Conservation (phyloP, 2,797 vertebrate genomes). For the Orientallactaga sibirica region DNA sequence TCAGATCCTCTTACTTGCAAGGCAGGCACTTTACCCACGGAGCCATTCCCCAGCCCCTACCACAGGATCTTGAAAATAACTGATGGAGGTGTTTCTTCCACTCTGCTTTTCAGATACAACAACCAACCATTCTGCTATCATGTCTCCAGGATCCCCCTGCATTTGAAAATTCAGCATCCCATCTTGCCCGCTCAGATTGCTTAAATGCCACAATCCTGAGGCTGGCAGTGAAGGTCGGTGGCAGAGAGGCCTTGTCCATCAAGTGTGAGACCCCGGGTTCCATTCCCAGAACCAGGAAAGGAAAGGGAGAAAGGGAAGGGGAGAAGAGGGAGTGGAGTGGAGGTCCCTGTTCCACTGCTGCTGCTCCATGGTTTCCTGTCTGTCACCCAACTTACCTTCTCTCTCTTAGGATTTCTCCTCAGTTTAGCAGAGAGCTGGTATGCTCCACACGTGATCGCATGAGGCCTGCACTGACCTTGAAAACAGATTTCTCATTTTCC, state of each 20-base stretch:
- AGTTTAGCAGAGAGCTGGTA: not conserved
- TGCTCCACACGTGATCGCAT: not conserved
- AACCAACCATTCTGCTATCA: not conserved
- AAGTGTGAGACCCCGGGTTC: not conserved
- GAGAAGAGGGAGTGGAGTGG: too few relatives aligned
- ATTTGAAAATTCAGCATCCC: not conserved
- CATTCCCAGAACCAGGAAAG: not conserved
- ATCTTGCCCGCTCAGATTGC: not conserved
- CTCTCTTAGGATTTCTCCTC: not conserved
- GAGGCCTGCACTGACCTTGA: not conserved
- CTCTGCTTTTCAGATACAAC: not conserved
- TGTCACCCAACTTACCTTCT: not conserved
- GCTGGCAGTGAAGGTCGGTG: too few relatives aligned
- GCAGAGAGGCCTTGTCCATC: not conserved
- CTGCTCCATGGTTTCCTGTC: not conserved
- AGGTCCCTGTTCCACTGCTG: too few relatives aligned
- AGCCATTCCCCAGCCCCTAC: too few relatives aligned
- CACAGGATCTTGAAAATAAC: not conserved
- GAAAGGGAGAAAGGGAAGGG: too few relatives aligned
- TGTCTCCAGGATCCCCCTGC: not conserved
- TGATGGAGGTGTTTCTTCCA: not conserved
- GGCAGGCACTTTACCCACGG: too few relatives aligned
- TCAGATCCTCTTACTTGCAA: too few relatives aligned
- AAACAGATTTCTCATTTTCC: not conserved
- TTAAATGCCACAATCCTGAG: not conserved